Percentiles rank a stretch among this genome's conserved stretches.
phyloP scores from a whole-genome alignment of 2,113 vertebrate genomes.

The Numenius arquata region DNA sequence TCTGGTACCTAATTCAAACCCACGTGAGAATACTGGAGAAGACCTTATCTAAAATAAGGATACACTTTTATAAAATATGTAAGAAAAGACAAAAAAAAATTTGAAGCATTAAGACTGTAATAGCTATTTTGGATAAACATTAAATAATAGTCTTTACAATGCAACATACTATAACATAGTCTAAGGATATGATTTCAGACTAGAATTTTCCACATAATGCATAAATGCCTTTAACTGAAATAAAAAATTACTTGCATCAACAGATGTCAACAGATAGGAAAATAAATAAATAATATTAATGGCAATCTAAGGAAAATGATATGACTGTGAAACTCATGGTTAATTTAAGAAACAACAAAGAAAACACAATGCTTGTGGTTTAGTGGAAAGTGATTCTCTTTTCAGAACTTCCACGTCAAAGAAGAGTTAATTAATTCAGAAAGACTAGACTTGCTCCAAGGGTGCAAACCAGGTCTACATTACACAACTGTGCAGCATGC shows the following conservation, averaged over 20 bases:
- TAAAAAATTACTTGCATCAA: background rate
- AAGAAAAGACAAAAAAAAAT: background rate
- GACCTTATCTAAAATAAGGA: background rate
- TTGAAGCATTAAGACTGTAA: background rate
- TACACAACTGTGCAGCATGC: background rate
- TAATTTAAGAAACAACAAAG: background rate
- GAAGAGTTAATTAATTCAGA: background rate
- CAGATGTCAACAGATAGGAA: background rate
- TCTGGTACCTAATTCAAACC: background rate
- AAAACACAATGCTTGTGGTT: background rate
- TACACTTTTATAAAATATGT: background rate
- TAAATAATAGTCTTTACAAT: background rate
- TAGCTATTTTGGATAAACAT: background rate
- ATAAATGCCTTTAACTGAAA: background rate
- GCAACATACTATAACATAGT: background rate
- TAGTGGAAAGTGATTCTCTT: background rate
- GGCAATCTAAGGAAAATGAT: background rate
- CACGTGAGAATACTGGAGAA: background rate
- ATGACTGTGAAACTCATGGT: background rate
- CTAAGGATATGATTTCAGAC: background rate
- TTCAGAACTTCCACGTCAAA: background rate
- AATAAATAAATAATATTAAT: background rate
- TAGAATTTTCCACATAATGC: background rate
- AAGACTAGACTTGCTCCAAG: background rate
- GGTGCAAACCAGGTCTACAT: background rate